phyloP scores from a whole-genome alignment of 2,113 vertebrate genomes.

The Cromileptes altivelis region DNA sequence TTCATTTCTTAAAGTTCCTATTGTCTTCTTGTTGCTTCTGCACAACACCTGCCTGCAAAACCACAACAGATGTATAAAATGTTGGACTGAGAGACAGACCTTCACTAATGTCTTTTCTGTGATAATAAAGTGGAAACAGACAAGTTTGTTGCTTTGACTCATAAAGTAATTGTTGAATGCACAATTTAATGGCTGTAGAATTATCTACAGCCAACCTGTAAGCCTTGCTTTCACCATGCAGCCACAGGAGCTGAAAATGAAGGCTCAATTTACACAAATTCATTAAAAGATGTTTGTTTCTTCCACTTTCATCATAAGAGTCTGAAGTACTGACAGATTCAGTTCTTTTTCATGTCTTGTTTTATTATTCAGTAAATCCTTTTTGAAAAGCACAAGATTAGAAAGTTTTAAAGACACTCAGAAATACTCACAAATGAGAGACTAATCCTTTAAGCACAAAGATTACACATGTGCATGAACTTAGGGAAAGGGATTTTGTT shows the following conservation, averaged over 20 bases:
- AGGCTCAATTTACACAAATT: no score
- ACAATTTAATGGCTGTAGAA: no score
- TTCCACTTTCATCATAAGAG: neutral
- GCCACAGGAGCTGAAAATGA: no score
- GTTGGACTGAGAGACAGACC: neutral
- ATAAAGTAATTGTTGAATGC: no score
- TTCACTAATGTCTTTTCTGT: neutral
- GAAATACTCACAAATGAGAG: slow-evolving; percentile 38
- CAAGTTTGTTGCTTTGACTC: no score
- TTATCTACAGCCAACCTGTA: no score
- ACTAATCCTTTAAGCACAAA: slow-evolving; percentile 55
- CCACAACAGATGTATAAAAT: neutral
- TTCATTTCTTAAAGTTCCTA: no score
- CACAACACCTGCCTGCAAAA: no score
- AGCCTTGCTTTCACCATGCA: no score
- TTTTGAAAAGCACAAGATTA: slow-evolving; percentile 35
- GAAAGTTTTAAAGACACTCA: slow-evolving; percentile 22
- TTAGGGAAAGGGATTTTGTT: neutral
- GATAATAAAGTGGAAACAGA: neutral
- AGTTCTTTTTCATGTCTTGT: neutral
- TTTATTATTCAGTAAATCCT: neutral
- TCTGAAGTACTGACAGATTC: neutral
- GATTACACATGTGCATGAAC: slow-evolving; percentile 27
- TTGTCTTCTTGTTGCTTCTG: no score
- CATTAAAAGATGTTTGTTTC: no score